These are phyloP conservation scores for Gila robusta DNA, from an alignment of 2,797 vertebrate species.

Conservation along the genomic window DNA sequence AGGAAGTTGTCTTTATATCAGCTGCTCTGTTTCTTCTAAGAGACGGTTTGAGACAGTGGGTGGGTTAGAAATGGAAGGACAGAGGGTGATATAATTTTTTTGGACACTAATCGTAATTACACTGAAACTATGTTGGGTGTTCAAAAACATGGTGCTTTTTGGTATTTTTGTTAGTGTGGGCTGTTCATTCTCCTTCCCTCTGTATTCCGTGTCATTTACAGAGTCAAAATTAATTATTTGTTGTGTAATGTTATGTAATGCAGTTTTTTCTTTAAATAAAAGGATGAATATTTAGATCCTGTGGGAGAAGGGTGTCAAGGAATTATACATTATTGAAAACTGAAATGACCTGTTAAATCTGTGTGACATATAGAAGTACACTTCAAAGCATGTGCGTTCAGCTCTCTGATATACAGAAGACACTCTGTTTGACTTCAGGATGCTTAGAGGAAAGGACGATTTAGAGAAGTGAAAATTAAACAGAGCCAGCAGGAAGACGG, in stretches of 20 bases:
- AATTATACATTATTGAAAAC: background rate
- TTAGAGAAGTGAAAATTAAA: slow-evolving; percentile 21
- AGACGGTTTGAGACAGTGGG: background rate
- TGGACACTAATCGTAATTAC: background rate
- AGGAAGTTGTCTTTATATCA: background rate
- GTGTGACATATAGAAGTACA: background rate
- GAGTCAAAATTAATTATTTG: background rate
- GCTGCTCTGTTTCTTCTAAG: background rate
- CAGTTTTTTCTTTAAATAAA: background rate
- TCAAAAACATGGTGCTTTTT: background rate
- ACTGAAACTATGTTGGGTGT: background rate
- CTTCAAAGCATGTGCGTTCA: background rate
- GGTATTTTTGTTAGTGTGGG: background rate
- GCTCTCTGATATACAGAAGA: slow-evolving; percentile 10
- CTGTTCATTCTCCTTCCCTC: background rate
- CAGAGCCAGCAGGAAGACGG: background rate
- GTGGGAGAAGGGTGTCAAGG: background rate
- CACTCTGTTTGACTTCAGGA: background rate
- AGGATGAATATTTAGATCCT: background rate
- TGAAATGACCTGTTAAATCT: background rate
- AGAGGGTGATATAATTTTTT: background rate
- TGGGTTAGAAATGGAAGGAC: background rate
- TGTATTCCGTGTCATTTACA: background rate
- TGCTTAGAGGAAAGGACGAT: slow-evolving; percentile 6
- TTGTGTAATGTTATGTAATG: background rate